A percentile compares a stretch with the other conserved stretches of the same genome.
Evolutionary conservation across 37 sponge, comb jelly and placozoan species (phyloP).

Genomic region (Bolinopsis microptera): DNA sequence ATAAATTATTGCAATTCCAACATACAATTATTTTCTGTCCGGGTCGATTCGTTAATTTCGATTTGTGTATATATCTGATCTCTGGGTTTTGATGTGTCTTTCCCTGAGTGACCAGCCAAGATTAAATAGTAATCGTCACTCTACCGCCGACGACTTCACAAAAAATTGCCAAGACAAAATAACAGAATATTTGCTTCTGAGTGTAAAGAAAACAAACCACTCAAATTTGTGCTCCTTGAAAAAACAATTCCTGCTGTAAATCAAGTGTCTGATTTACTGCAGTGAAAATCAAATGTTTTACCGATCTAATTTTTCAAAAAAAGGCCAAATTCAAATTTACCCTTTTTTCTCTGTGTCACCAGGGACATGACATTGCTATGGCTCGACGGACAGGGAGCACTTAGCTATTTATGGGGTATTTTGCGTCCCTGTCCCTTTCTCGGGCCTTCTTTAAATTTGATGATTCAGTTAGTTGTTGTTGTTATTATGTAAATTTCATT

Average conservation of each 20-base stretch:
- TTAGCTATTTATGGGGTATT: not conserved
- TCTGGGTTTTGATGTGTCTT: conserved; percentile 43
- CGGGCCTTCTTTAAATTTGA: not conserved
- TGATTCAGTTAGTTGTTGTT: conserved; percentile 56
- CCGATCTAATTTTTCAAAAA: too few relatives aligned
- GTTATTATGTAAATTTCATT: conserved; percentile 65
- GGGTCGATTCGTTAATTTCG: conserved; percentile 55
- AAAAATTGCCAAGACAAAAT: too few relatives aligned
- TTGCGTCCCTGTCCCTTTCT: not conserved
- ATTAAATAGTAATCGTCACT: too few relatives aligned
- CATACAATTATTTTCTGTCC: conserved; percentile 34
- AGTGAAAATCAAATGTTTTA: too few relatives aligned
- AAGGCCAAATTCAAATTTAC: too few relatives aligned
- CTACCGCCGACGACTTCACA: too few relatives aligned
- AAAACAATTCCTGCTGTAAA: too few relatives aligned
- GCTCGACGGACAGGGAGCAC: not conserved
- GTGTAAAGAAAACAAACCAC: too few relatives aligned
- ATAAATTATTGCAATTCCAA: conserved; percentile 43
- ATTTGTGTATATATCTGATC: conserved; percentile 63
- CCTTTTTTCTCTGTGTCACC: not conserved
- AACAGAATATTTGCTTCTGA: too few relatives aligned
- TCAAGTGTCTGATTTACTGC: too few relatives aligned
- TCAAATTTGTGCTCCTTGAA: too few relatives aligned
- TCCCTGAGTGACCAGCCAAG: not conserved
- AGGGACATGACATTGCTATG: not conserved